Conservation (phyloP, 2,888 invertebrate genomes). For the Tenthredo mesomela region DNA sequence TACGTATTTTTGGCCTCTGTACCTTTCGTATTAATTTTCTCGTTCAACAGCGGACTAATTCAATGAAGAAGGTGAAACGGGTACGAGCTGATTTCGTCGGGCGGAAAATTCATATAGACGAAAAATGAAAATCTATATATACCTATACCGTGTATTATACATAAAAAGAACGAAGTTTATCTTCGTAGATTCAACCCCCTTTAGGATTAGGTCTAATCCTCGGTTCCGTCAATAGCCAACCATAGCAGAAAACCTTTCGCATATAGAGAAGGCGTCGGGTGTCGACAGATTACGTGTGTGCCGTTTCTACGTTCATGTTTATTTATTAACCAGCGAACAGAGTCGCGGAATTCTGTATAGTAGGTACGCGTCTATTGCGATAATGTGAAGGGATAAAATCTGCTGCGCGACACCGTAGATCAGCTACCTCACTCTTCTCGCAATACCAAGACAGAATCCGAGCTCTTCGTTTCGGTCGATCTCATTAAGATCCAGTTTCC, state of each 20-base stretch:
- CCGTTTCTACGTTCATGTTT: constrained; percentile 31
- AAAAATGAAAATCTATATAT: not conserved
- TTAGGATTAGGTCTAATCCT: constrained; percentile 26
- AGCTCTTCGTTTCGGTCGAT: not conserved
- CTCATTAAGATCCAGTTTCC: too few species aligned
- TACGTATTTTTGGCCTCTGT: not conserved
- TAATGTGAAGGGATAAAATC: not conserved
- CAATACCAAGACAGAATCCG: not conserved
- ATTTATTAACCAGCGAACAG: constrained; percentile 34
- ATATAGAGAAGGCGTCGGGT: constrained; percentile 23
- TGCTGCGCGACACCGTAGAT: not conserved
- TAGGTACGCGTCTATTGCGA: not conserved
- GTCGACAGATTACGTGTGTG: constrained; percentile 32
- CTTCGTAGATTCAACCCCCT: not conserved
- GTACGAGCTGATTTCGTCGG: not conserved
- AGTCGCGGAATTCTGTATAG: constrained; percentile 1
- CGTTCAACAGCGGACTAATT: constrained; percentile 14
- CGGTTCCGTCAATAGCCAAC: constrained; percentile 8
- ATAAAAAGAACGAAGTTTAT: not conserved
- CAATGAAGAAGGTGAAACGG: not conserved
- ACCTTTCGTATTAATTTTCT: not conserved
- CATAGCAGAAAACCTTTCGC: not conserved
- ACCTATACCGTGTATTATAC: not conserved
- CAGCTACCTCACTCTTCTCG: not conserved
- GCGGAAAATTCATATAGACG: not conserved